Base-by-base conservation (phyloP, 2,797 vertebrate species). In the Threskiornis aethiopicus region DNA sequence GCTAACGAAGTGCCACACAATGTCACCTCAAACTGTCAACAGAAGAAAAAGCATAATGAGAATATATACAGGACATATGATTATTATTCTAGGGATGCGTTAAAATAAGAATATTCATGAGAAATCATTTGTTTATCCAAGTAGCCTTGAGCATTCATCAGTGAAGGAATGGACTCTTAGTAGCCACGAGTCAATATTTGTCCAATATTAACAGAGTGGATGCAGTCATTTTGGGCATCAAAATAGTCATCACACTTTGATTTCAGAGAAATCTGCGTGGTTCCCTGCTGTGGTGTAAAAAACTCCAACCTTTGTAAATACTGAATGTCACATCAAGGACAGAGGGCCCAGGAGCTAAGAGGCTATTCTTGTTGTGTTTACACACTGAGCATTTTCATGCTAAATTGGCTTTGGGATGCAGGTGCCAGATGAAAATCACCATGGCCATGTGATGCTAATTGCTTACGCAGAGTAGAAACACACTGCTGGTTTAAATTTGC, bases 121-220 rank as follows among this genome's bases (percentile, higher is more conserved):
- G 86, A 39, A 90, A 51, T 65, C 70, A 89, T 95, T 94, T 96
- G 91, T 95, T 97, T 96, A 97, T 91, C 80, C 94, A 96, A 96
- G 93, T 94, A 94, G 92, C 93, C 91, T 91, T 81, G 83, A 96
- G 94, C 93, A 41, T 17, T 94, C 83, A 91, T 70, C 94, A 73
- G 87, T 73, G 93, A 90, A 88, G 66, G 85, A 89, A 91, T 6
- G 61, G 81, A 65, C 85, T 52, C 0, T 0, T 55, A 26, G 95
- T 77, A 85, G 89, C 87, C 87, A 49, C 11, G 4, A 94, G 88
- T 97, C 96, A 95, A 95, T 95, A 91, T 96, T 93, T 96, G 70
- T 16, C 73, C 80, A 69, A 25, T 52, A 76, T 58, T 75, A 95
- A 24, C 88, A 11, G 59, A 84, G 72, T 10, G 3, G 72, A 84